Conservation (phyloP, 2,888 invertebrate species). For the Orthonevra nobilis region DNA sequence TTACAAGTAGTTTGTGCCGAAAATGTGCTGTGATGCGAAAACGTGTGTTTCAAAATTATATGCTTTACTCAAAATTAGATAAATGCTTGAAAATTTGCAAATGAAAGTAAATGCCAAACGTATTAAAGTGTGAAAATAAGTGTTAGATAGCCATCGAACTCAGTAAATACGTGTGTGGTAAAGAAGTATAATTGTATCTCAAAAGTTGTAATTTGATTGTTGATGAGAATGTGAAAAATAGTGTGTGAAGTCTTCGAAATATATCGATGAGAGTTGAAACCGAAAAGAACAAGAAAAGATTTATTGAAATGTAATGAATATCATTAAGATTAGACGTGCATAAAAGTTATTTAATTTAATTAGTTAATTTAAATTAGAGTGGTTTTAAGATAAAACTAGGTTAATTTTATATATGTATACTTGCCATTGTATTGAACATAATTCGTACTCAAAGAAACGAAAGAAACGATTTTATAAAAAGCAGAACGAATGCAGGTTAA, state of each 20-base stretch:
- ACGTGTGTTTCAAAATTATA: constrained; percentile 51
- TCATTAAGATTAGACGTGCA: constrained; percentile 56
- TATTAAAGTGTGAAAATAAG: constrained; percentile 29
- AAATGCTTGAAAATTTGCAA: constrained; percentile 57
- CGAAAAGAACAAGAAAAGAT: constrained; percentile 10
- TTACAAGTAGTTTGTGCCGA: constrained; percentile 61
- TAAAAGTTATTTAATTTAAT: constrained; percentile 6
- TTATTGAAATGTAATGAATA: constrained; percentile 60
- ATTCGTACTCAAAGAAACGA: constrained; percentile 37
- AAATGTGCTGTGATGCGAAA: constrained; percentile 66
- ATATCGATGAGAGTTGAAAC: constrained; percentile 25
- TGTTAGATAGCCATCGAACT: constrained; percentile 55
- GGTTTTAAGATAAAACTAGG: constrained; percentile 62
- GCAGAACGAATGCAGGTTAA: constrained; percentile 41
- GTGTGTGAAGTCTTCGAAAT: constrained; percentile 13
- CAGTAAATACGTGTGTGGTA: constrained; percentile 31
- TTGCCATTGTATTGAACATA: constrained; percentile 43
- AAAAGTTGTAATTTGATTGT: constrained; percentile 10
- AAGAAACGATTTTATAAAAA: constrained; percentile 42
- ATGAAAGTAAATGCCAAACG: constrained; percentile 61
- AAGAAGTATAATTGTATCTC: constrained; percentile 23
- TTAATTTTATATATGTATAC: too few relatives aligned
- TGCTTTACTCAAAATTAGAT: constrained; percentile 45
- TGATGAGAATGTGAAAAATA: constrained; percentile 23
- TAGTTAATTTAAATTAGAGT: constrained; percentile 46